Base-by-base conservation (phyloP, 2,113 vertebrate species). In the Entomyzon cyanotis region DNA sequence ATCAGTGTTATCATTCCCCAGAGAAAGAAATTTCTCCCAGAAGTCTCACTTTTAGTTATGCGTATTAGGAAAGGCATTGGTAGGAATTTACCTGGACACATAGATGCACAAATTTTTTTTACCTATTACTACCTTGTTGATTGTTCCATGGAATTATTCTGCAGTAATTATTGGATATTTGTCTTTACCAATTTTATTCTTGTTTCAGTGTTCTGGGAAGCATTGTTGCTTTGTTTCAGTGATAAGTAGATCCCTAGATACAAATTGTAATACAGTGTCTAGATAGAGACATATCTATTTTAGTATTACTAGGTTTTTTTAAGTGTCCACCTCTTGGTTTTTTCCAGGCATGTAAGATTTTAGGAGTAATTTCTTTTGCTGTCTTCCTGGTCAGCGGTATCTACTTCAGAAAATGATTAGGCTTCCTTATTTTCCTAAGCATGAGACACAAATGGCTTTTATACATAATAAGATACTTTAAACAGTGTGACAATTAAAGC, bases 281-380 rank as follows among this genome's bases (percentile, higher is more conserved):
- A 53, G 24, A 24, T 44, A n/a, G 24, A 69, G 18, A 35, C 12
- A 15, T 60, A 20, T 2, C 18, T 14, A n/a, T 76, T 63, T 90
- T 62, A 31, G 23, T 64, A 14, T 52, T 35, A 16, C 18, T 56
- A 22, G 5, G 33, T 56, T 80, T 15, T 42, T 86, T 59, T 23
- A 31, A 30, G 5, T n/a, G 21, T 37, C 28, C 3, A 35, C 3
- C 7, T 68, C 55, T 46, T 84, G 8, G 0, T 46, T 46, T 14
- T 87, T 80, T n/a, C 15, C 9, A 75, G 25, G 5, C 35, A 22
- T 53, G 23, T 39, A 50, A 64, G 11, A 60, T 62, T 71, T 92
- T 46, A 24, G 73, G 22, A 23, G 3, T 67, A 15, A 33, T 80
- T 89, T 64, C 13, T 71, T 87, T 41, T 60, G 16, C 27, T 68